Evolutionary conservation across 2,888 invertebrate genomes (phyloP), one percentile per base, ranked within the genome.

Genomic region (Trachelus iudaicus): DNA sequence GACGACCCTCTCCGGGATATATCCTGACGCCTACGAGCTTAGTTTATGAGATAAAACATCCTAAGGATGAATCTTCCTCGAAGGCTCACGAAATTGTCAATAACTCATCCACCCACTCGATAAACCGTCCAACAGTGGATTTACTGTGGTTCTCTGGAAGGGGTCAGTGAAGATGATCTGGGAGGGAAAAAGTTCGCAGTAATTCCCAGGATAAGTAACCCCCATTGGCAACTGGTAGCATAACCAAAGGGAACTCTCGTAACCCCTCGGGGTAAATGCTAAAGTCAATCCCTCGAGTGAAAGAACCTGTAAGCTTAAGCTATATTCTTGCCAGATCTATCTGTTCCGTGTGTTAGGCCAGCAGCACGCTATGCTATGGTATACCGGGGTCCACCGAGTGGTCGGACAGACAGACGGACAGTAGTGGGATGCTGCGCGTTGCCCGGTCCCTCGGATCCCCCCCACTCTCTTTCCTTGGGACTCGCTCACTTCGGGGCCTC

Each of bases 391-490:
- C 85, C 83, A 79, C 79, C 75, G 71, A 77, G 78, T 76, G 81
- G 77, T 84, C 84, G 81, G 81, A 82, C 80, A 79, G 83, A 79
- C 83, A 77, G 83, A 82, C 79, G 78, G 81, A 56, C 81, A 82
- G 88, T 87, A 87, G 88, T 87, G 86, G 86, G 86, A 88, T 86
- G 87, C 86, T 85, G 87, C 80, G 81, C 84, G 76, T 69, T 81
- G 80, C 83, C 75, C 75, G 79, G 81, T 78, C 75, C 76, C 74
- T 73, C 73, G 73, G 40, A 76, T 40, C 75, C 75, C 31, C 31
- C 31, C 34, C 31, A 77, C 68, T 69, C 77, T 75, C 69, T 75
- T 69, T 80, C 76, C 40, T 74, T 75, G 75, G 74, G 81, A 82
- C 81, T 81, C 82, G 79, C 83, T 82, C 73, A 79, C 85, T 81